phyloP scores from a whole-genome alignment of 2,113 vertebrate genomes.

The Poicephalus gulielmi region DNA sequence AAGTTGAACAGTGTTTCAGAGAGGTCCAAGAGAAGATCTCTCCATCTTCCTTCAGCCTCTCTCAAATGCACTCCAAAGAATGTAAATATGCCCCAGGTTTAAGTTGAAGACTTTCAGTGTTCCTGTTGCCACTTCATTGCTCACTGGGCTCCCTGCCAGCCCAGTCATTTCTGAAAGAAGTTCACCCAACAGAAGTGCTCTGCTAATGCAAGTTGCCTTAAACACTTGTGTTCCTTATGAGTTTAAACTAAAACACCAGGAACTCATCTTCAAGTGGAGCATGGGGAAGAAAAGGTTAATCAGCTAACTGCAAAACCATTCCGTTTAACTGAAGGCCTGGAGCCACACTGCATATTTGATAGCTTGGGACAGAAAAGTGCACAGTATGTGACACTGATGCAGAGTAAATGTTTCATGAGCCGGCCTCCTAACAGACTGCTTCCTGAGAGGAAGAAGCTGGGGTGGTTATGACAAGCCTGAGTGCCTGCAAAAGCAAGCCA shows the following conservation, averaged over 20 bases:
- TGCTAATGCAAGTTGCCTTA: background rate
- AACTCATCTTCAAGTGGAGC: background rate
- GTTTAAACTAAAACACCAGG: background rate
- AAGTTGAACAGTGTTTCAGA: background rate
- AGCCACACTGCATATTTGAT: background rate
- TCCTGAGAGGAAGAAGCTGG: background rate
- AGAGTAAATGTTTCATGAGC: conserved; percentile 22
- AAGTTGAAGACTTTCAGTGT: background rate
- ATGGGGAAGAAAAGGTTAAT: background rate
- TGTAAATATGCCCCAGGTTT: background rate
- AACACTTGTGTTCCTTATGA: background rate
- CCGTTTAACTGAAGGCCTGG: background rate
- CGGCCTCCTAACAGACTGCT: background rate
- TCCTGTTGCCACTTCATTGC: background rate
- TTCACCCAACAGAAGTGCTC: background rate
- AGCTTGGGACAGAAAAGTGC: background rate
- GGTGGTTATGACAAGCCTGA: background rate
- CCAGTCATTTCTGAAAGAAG: background rate
- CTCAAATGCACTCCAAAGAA: background rate
- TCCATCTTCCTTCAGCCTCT: background rate
- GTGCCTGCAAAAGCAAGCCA: background rate
- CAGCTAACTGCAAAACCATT: background rate
- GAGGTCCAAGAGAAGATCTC: background rate
- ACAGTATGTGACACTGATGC: background rate
- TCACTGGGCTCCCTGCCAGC: background rate